Evolutionary conservation across 92 coral and sea anemone genomes (phyloP), one percentile per base, ranked within the genome.

Genomic region (Meandrina meandrites): DNA sequence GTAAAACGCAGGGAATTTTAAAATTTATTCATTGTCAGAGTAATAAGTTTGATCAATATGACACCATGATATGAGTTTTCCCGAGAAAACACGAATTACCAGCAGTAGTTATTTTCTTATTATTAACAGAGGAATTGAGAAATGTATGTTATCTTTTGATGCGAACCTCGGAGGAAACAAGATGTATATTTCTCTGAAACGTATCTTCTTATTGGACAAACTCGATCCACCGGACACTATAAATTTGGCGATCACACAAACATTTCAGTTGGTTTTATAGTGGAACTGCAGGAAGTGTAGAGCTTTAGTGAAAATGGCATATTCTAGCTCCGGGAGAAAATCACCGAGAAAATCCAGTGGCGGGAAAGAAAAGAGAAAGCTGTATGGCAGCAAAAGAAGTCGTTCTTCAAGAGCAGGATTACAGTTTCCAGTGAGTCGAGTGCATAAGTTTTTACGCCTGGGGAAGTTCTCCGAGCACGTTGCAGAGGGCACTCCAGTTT

Each of bases 351-450:
- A 66, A 66, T 0, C 71, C 11, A 7, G n/a, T 28, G 71, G 71
- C 31, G 32, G 47, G 5, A 40, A 35, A 21, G 16, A n/a, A 5
- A 74, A 36, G 14, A 75, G 28, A 36, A 36, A 9, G 8, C 15
- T 40, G 14, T 8, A 47, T 17, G 35, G 19, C 45, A 66, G 31
- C 14, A 47, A 42, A 19, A 28, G 7, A 30, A 82, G 86, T 47
- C 37, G 72, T 1, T 88, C 94, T 19, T 31, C 86, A 28, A 78
- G 91, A 22, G 93, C 96, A 54, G 93, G 96, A 17, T 40, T 91
- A 30, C 96, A 88, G 89, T 93, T 93, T 48, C 94, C 96, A 28
- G 96, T 93, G 16, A 90, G 96, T 56, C 91, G 94, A 62, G 82
- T 91, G 35, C 92, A 91, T 69, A 89, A 92, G 71, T 70, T 81